Conservation (phyloP, 2,888 invertebrate species). For the Portevinia maculata region DNA sequence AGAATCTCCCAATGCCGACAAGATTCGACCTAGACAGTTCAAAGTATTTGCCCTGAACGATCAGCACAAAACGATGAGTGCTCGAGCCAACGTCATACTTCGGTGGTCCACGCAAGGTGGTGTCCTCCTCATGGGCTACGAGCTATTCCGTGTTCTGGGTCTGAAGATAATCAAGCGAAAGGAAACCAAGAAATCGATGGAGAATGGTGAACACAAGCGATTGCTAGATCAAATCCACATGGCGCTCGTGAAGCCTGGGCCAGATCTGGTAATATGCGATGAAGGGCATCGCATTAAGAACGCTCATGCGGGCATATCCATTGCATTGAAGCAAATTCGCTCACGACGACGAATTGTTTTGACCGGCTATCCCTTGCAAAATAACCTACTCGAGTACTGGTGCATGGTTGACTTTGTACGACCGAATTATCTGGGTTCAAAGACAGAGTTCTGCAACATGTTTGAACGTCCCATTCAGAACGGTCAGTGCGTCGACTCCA, state of each 20-base stretch:
- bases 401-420: slow-evolving; percentile 99
- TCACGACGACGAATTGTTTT: slow-evolving; percentile 97
- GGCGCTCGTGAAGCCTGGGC: slow-evolving; percentile 94
- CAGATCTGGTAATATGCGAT: slow-evolving; percentile 97
- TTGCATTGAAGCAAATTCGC: slow-evolving; percentile 96
- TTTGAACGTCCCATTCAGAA: slow-evolving; percentile 99
- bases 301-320: slow-evolving; percentile 97
- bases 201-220: slow-evolving; percentile 84
- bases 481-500: slow-evolving; percentile 98
- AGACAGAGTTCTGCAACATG: slow-evolving; percentile 99
- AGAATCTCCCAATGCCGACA: slow-evolving; percentile 86
- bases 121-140: slow-evolving; percentile 98
- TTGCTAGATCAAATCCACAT: slow-evolving; percentile 93
- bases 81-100: slow-evolving; percentile 92
- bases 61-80: slow-evolving; percentile 94
- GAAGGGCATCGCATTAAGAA: slow-evolving; percentile 99
- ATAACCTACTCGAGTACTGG: slow-evolving; percentile 98
- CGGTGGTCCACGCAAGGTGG: slow-evolving; percentile 96
- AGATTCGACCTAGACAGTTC: slow-evolving; percentile 92
- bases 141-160: slow-evolving; percentile 95
- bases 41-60: slow-evolving; percentile 96
- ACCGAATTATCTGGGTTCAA: slow-evolving; percentile 97
- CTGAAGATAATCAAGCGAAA: slow-evolving; percentile 88
- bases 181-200: slow-evolving; percentile 83
- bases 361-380: slow-evolving; percentile 99